Base-by-base conservation (phyloP, 1,140 invertebrate species). In the Tetramorium parvispinum region DNA sequence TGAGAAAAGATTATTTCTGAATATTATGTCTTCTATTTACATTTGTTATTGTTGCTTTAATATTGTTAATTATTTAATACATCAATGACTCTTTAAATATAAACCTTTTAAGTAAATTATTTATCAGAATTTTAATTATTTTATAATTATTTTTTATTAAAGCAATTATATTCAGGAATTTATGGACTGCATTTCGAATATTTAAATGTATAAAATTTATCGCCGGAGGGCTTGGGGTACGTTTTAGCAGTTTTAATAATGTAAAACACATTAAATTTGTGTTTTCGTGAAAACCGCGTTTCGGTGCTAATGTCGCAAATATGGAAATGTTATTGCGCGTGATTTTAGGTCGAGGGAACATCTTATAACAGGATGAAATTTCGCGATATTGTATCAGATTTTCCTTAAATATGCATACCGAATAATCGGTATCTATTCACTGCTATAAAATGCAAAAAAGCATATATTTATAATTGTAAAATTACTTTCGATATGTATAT, bases 291-390 rank as follows among this genome's bases (percentile, higher is more conserved):
- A 57, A 57, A 82, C 18, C 43, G 11, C 18, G n/a, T 73, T 57
- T 82, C 4, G 13, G n/a, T 65, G 32, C n/a, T 71, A 43, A 71
- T 71, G 66, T 46, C 11, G 16, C 11, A 40, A 40, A 57, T 73
- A 82, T 82, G 66, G 24, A 82, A 82, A 73, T 82, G 40, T 82
- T 70, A 53, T 81, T 81, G 32, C 63, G n/a, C 43, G 37, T 37
- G 51, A 24, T 46, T 32, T 71, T 43, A 43, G 24, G n/a, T 10
- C 53, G 7, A 70, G 65, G 11, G 13, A 32, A 43, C 21, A 55
- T 27, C 21, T 70, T 51, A 51, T 81, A 70, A 24, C 10, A 0
- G 46, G 8, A 43, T 8, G 0, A 43, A 73, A 18, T 73, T 83
- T 46, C 11, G 21, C 51, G 40, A 73, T 73, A 71, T 32, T 21